Base-by-base conservation (phyloP, 1,140 invertebrate species). In the Ditylenchus dipsaci region DNA sequence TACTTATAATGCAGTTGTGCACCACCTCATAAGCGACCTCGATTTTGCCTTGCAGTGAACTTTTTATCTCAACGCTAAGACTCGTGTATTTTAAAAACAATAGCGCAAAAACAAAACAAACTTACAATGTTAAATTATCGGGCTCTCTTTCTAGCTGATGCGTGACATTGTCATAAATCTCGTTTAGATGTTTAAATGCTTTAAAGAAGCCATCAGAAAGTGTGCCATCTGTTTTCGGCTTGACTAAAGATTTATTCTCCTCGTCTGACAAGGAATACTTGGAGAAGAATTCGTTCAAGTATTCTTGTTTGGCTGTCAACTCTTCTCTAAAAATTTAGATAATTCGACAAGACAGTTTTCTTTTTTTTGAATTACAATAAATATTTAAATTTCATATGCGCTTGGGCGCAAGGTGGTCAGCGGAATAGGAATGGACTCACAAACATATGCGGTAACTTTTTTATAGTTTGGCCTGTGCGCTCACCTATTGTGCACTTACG, bases 191-290 rank as follows among this genome's bases (percentile, higher is more conserved):
- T 21, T 27, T 53, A 11, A 70, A 53, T 63, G 68, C 73, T 62
- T 15, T 76, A 29, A 61, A 61, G n/a, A 61, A 61, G 1, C 29
- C 29, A 19, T 61, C 59, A 30, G 59, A 21, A 43, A 61, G 59
- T 7, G n/a, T 21, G n/a, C 65, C 65, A 23, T 59, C 56, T 11
- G 60, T 26, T 15, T 57, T 23, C 15, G 49, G 49, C 23, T 15
- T 26, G 29, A 15, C 8, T n/a, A 78, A 65, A 33, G 72, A 68
- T 45, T 65, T 66, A 45, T 72, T 70, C 26, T 78, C 76, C 15
- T 79, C 70, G 26, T 81, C 78, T 15, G 67, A 65, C 15, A 80
- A 60, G 1, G 75, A 83, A 66, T 69, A 80, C 60, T 83, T 82
- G 19, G 63, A 58, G 21, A 80, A 77, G 63, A 80, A 80, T 9